Percentiles rank a stretch among this genome's conserved stretches.
Evolutionary conservation across 2,888 invertebrate genomes (phyloP).

Genomic region (Agrochola lota): DNA sequence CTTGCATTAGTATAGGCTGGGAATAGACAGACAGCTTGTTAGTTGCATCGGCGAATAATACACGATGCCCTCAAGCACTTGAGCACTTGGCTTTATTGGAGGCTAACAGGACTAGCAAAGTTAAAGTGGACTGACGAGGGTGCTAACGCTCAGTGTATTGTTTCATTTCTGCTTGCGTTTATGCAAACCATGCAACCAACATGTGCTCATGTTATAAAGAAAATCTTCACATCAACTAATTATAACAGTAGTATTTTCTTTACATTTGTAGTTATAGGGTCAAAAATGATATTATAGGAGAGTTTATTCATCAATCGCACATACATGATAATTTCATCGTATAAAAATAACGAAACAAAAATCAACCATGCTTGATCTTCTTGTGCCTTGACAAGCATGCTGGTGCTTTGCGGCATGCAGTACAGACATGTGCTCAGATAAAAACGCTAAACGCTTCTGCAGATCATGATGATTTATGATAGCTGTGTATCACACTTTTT

Average conservation of each 20-base stretch:
- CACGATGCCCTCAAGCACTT: conserved; percentile 1
- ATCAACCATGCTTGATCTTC: neutral
- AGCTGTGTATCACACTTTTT: neutral
- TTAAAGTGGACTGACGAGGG: neutral
- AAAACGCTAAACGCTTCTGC: neutral
- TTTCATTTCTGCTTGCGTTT: conserved; percentile 6
- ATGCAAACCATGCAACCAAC: neutral
- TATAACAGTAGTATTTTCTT: neutral
- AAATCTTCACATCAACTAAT: neutral
- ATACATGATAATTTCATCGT: neutral
- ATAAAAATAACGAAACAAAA: neutral
- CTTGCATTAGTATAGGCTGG: conserved; percentile 35
- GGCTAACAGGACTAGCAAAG: conserved; percentile 7
- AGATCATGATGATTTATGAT: neutral
- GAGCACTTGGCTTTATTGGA: conserved; percentile 1
- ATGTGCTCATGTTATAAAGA: neutral
- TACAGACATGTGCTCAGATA: neutral
- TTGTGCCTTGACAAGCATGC: conserved; percentile 1
- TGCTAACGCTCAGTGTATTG: conserved; percentile 8
- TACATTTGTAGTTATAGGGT: neutral
- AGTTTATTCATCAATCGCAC: neutral
- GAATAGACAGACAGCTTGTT: conserved; percentile 33
- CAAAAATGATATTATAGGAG: neutral
- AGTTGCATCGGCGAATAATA: conserved; percentile 13
- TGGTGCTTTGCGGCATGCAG: neutral